A percentile compares a stretch with the other conserved stretches of the same genome.
phyloP scores from a whole-genome alignment of 2,888 invertebrate species.

The Euphydryas editha region DNA sequence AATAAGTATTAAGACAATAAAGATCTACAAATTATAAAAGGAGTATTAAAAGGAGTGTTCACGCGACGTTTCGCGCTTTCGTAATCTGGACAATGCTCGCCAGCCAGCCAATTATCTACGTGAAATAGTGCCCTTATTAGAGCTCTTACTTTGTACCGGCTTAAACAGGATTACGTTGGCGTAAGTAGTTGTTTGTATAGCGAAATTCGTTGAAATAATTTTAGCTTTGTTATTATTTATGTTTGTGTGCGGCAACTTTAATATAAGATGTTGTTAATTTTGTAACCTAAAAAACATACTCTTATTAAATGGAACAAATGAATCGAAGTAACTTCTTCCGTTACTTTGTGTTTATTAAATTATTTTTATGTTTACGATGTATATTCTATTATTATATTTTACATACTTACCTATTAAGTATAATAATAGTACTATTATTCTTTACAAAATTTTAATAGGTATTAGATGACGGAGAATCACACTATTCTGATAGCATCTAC shows the following conservation, averaged over 20 bases:
- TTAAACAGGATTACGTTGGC: constrained; percentile 72
- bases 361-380: no score
- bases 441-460: neutral
- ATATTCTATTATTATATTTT: no score
- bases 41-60: constrained; percentile 53
- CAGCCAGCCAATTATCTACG: constrained; percentile 78
- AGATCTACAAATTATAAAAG: constrained; percentile 25
- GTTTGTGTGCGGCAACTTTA: constrained; percentile 5
- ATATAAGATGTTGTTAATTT: neutral
- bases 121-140: constrained; percentile 77
- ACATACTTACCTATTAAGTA: no score
- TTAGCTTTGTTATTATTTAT: constrained; percentile 28
- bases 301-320: neutral
- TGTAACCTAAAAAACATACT: neutral
- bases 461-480: neutral
- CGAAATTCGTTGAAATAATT: constrained; percentile 53
- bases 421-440: neutral
- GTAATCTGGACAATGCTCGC: constrained; percentile 63
- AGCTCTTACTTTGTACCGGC: constrained; percentile 74
- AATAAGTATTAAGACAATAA: constrained; percentile 7
- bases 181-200: constrained; percentile 63
- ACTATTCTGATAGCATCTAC: neutral
- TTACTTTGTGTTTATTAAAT: no score
- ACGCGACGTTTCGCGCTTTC: constrained; percentile 52
- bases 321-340: no score